Percentiles rank a stretch among this genome's conserved stretches.
Evolutionary conservation across 2,797 vertebrate genomes (phyloP).

Genomic region (Ctenopoma kingsleyae): DNA sequence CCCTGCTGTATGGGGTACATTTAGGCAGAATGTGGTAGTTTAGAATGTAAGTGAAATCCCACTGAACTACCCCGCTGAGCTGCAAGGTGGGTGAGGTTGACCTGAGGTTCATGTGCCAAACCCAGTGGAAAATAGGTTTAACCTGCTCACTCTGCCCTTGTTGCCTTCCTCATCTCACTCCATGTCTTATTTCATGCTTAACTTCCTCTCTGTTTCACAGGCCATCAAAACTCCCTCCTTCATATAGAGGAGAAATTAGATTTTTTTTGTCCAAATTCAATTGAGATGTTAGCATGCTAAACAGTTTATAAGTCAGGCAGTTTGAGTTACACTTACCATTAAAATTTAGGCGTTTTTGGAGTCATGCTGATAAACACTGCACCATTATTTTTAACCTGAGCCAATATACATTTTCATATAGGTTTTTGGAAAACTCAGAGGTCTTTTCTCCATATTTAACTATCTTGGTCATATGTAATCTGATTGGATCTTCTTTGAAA

Average conservation of each 20-base stretch:
- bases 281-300: not conserved
- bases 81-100: slow-evolving; percentile 9
- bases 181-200: not conserved
- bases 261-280: slow-evolving; percentile 5
- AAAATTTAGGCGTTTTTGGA: no score
- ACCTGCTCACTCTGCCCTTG: slow-evolving; percentile 11
- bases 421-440: not conserved
- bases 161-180: not conserved
- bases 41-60: slow-evolving; percentile 11
- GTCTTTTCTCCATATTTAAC: not conserved
- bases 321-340: not conserved
- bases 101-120: slow-evolving; percentile 17
- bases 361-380: not conserved
- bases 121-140: slow-evolving; percentile 29
- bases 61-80: slow-evolving; percentile 24
- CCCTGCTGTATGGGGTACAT: no score
- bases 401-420: not conserved
- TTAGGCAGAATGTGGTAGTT: not conserved
- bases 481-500: not conserved
- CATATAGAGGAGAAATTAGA: not conserved
- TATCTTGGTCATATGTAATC: not conserved
- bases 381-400: not conserved
- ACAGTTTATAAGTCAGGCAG: not conserved
- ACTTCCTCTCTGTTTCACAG: not conserved
- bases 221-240: slow-evolving; percentile 1